Conservation (phyloP, 1,140 invertebrate genomes). For the Steinernema khuongi region DNA sequence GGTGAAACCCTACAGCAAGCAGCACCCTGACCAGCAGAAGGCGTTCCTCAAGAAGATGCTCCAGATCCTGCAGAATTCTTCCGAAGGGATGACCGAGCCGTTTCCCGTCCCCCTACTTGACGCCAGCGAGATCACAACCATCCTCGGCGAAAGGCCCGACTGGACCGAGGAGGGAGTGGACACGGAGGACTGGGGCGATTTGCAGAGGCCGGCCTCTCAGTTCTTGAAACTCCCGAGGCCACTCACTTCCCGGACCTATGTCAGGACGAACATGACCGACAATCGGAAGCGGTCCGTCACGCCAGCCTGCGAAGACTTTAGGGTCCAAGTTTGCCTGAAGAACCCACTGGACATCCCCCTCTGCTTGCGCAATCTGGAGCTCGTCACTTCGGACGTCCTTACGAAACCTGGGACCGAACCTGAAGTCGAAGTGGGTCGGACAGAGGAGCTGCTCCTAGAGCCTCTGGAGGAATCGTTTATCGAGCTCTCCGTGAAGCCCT, state of each 20-base stretch:
- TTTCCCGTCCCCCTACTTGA: background rate
- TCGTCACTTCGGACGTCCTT: background rate
- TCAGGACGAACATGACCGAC: constrained; percentile 23
- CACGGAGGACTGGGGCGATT: background rate
- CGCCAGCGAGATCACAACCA: background rate
- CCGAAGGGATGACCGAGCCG: background rate
- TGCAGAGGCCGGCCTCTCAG: background rate
- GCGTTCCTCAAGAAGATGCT: background rate
- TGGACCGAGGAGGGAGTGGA: background rate
- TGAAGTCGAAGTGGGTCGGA: background rate
- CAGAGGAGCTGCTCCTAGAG: background rate
- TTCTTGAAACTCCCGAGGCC: background rate
- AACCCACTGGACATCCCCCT: constrained; percentile 24
- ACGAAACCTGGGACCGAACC: background rate
- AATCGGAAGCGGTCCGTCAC: constrained; percentile 22
- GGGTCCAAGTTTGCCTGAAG: constrained; percentile 15
- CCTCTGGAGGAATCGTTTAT: constrained; percentile 4
- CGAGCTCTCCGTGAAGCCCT: constrained; percentile 19
- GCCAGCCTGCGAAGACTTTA: constrained; percentile 20
- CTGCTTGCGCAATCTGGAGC: background rate
- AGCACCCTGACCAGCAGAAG: background rate
- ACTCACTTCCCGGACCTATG: background rate
- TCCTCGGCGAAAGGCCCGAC: background rate
- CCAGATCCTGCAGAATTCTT: background rate
- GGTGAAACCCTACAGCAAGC: background rate